Base-by-base conservation (phyloP, 2,888 invertebrate species). In the Chloromyia formosa region DNA sequence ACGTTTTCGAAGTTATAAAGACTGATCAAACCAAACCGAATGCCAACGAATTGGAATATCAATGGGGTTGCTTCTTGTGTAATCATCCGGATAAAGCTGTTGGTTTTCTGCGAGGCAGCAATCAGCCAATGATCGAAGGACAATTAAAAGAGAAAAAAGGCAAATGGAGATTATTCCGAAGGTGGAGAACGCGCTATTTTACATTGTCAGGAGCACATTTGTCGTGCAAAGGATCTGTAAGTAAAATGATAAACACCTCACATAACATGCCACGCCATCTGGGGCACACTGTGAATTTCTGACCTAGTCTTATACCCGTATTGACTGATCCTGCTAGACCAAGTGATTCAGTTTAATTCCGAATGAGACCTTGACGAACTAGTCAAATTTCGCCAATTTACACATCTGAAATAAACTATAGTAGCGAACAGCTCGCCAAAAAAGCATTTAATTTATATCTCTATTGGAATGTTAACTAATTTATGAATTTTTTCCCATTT, bases 101-200 rank as follows among this genome's bases (percentile, higher is more conserved):
- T 3, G 94, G 94, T 7, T 94, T 96, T 84, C 87, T 95, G 53
- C 89, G 90, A 78, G 90, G 90, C 75, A 93, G 93, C 84, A 92
- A 94, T 20, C 91, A 91, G 82, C 95, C 95, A 49, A 94, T 95
- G 80, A 95, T 96, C 79, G 95, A 95, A 83, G 96, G 95, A 0
- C 94, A 94, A 82, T 86, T 96, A 54, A 95, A 95, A 84, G 95
- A 96, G 87, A 96, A 96, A 86, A 94, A 94, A 83, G 95, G 95
- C 18, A 90, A 94, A 80, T 97, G 96, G 96, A 88, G 95, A 79
- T 88, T 97, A 77, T 94, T 97, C 85, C 89, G 94, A 56, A 87
- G 96, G 78, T 97, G 97, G 97, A 89, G 96, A 79, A 97, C 96
- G 4, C 87, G 97, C 78, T 96, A 97, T 86, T 97, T 97, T 85